Evolutionary conservation across 2,113 vertebrate genomes (phyloP).

Genomic region (Heterochromis multidens): DNA sequence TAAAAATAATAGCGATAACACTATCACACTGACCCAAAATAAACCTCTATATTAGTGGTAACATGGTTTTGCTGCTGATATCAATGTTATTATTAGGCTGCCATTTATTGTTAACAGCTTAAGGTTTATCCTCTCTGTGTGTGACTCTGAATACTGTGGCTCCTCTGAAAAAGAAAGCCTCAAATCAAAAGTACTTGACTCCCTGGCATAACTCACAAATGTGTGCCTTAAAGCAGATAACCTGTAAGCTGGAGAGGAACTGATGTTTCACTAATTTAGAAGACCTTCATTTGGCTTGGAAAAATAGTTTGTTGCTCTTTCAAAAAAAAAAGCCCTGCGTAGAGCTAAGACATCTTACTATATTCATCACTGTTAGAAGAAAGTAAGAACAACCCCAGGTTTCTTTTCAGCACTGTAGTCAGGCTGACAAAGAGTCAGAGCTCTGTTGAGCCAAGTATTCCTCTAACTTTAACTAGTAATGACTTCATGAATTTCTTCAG

Average conservation of each 20-base stretch:
- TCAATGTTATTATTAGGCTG: not conserved
- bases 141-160: not conserved
- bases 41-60: not conserved
- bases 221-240: too few species aligned
- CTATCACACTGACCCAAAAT: not conserved
- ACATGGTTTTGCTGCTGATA: not conserved
- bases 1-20: slow-evolving; percentile 1
- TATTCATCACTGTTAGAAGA: not conserved
- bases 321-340: not conserved
- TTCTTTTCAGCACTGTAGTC: not conserved
- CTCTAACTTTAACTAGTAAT: not conserved
- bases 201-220: too few species aligned
- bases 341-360: not conserved
- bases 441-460: too few species aligned
- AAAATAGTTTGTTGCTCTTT: not conserved
- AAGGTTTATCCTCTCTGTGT: not conserved
- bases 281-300: not conserved
- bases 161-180: too few species aligned
- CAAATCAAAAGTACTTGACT: too few species aligned
- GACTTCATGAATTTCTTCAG: not conserved
- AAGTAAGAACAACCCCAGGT: not conserved
- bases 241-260: too few species aligned
- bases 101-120: not conserved
- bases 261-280: not conserved
- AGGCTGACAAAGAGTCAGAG: not conserved